Evolutionary conservation across 2,888 invertebrate genomes (phyloP), one percentile per base, ranked within the genome.

Genomic region (Nomada lathburiana): DNA sequence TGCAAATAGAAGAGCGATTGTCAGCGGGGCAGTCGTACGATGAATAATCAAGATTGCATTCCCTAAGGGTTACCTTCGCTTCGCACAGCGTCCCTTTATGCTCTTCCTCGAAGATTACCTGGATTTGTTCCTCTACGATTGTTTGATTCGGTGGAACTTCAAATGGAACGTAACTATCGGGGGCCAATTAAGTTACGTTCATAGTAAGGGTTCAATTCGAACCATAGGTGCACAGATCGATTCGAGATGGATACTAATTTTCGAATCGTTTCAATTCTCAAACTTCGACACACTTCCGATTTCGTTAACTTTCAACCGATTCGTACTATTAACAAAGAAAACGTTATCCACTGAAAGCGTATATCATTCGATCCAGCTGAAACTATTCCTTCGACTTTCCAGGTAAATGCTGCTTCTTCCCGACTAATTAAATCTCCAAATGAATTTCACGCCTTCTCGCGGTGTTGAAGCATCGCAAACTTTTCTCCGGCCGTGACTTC

Each of bases 1-100:
- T 59, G 78, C 86, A 86, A 86, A 86, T 82, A 86, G 82, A 79
- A 76, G 84, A 80, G 80, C 75, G 80, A 84, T 81, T 76, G 85
- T 72, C 80, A 62, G 42, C 18, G 69, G 57, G 77, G 44, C 77
- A 67, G 63, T 82, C 65, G 23, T 62, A 64, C 53, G 77, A 67
- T 59, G 83, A 69, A 70, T 77, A 73, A 73, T 82, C 70, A 73
- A 59, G 72, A 72, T 68, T 63, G 55, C 63, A 29, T 23, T 23
- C n/a, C 23, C 62, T 23, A 53, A 65, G 67, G 71, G 80, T 62
- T 59, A 36, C 29, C 59, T 69, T 80, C 80, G 9, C 55, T 73
- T 47, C 47, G 63, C 52, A 13, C 44, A 59, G 13, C 36, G 67
- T 44, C 50, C 63, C 63, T 68, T 55, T 29, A 42, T 42, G 16